Conservation (phyloP, 2,797 vertebrate species). For the Varecia variegata region DNA sequence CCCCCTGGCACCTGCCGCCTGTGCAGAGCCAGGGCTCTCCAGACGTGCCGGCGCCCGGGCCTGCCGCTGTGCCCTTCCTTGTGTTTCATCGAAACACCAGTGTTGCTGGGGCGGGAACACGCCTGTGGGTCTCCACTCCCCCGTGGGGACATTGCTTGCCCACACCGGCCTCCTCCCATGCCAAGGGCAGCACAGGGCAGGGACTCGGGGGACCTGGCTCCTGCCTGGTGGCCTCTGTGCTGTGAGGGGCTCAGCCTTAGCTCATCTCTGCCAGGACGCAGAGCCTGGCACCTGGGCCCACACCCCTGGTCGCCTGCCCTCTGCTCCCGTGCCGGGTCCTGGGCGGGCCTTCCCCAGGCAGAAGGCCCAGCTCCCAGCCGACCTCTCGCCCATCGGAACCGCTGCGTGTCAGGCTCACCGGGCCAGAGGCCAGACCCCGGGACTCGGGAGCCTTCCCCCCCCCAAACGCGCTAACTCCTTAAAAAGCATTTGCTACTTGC, state of each 20-base stretch:
- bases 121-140: background rate
- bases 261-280: background rate
- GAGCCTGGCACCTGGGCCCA: background rate
- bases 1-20: background rate
- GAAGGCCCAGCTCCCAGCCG: background rate
- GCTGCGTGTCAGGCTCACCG: background rate
- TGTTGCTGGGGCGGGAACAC: background rate
- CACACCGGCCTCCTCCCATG: no score
- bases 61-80: background rate
- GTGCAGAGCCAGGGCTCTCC: no score
- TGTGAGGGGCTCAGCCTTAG: background rate
- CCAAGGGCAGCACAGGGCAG: background rate
- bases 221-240: background rate
- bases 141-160: accelerated
- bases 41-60: accelerated
- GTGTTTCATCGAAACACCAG: background rate
- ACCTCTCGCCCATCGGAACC: background rate
- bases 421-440: background rate
- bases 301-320: background rate
- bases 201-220: background rate
- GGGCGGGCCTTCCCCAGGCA: background rate
- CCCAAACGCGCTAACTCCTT: background rate
- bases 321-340: accelerated
- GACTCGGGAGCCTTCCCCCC: background rate
- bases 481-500: background rate